Base-by-base conservation (phyloP, 2,113 vertebrate species). In the Pyrgilauda ruficollis region DNA sequence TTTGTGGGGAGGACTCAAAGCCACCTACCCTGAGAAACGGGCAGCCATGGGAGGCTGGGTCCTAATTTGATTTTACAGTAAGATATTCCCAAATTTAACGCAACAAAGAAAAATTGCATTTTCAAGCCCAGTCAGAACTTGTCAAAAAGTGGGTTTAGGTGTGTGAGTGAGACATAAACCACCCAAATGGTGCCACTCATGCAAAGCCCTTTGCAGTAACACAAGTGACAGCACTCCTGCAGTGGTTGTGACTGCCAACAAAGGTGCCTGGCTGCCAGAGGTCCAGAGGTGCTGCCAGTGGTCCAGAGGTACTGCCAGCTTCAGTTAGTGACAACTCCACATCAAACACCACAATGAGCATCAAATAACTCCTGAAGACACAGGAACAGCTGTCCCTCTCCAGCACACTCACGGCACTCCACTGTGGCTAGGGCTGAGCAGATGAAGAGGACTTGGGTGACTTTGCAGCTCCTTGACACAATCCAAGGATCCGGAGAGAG, bases 241-340 rank as follows among this genome's bases (percentile, higher is more conserved):
- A 30, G 52, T 52, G 85, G 30, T 7, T 59, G 41, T 2, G 30
- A 15, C 74, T 0, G 1, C 55, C 53, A 19, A 59, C 27, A 58
- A 72, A 78, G 0, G 4, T 46, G 11, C 30, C n/a, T 0, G 0
- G 50, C 35, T 80, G 58, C 44, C 67, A 47, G 39, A 8, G 58
- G 46, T 74, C n/a, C 55, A n/a, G 58, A 4, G 2, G 20, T 30
- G 20, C 18, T 49, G 63, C 31, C 84, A 47, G 39, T 9, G 58
- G 44, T 74, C 33, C 55, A n/a, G 58, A 3, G 2, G 20, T 31
- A 23, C 18, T 49, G 59, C 28, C 84, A 87, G 59, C 39, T 87
- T 77, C 66, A 43, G 56, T 26, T 72, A 87, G 8, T 33, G 66
- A 26, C 3, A 11, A 6, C 64, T 69, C 24, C 2, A 2, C 15